Conservation (phyloP, 2,113 vertebrate genomes). For the Oxyruncus cristatus region DNA sequence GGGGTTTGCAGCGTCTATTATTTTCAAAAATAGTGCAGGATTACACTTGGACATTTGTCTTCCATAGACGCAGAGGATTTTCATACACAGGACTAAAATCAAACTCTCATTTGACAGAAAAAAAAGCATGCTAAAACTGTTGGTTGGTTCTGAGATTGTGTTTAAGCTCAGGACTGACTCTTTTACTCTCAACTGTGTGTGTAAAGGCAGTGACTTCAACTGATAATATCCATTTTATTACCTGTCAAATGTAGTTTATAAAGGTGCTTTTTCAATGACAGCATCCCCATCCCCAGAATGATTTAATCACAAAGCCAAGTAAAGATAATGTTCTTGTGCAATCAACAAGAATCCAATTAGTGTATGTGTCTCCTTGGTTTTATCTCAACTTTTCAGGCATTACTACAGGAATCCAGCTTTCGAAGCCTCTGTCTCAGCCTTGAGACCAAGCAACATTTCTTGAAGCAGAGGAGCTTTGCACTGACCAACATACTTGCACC, state of each 20-base stretch:
- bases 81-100: not conserved
- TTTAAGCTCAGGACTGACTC: not conserved
- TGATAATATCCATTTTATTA: not conserved
- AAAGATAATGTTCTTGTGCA: not conserved
- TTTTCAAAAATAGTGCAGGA: not conserved
- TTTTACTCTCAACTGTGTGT: not conserved
- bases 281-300: not conserved
- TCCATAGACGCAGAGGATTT: not conserved
- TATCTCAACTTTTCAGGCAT: not conserved
- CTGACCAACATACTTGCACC: not conserved
- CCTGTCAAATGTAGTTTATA: not conserved
- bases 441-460: not conserved
- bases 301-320: conserved; percentile 10
- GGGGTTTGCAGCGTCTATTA: not conserved
- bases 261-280: not conserved
- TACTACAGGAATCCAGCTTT: not conserved
- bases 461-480: not conserved
- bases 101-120: not conserved
- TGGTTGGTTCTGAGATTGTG: not conserved
- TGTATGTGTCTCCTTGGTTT: not conserved
- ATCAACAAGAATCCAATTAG: not conserved
- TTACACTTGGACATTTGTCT: not conserved
- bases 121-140: not conserved
- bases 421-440: not conserved
- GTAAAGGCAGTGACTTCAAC: not conserved